Percentiles rank a stretch among this genome's conserved stretches.
These are phyloP conservation scores for Apistogramma diplotaenia DNA, from an alignment of 2,113 vertebrate species.

Conservation along the genomic window DNA sequence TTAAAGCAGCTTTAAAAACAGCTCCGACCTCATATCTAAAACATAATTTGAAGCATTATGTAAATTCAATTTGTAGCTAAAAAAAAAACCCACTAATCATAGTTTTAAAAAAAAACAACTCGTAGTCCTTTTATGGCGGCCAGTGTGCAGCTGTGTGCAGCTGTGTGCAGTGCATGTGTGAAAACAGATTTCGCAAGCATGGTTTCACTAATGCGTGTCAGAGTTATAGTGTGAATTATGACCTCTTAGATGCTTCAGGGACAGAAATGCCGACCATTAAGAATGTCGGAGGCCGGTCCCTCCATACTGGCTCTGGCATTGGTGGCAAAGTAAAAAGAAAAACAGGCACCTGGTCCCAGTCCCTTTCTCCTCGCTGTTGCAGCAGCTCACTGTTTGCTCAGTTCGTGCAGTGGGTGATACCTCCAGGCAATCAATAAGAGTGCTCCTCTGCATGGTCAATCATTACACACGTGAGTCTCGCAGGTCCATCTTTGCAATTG, in stretches of 20 bases:
- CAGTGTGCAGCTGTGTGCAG: background rate
- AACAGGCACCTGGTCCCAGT: background rate
- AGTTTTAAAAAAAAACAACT: background rate
- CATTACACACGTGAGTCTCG: background rate
- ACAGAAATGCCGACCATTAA: background rate
- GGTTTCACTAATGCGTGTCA: background rate
- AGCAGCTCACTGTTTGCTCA: slow-evolving; percentile 3
- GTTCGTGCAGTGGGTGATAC: slow-evolving; percentile 8
- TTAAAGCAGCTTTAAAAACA: background rate
- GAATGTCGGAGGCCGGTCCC: background rate
- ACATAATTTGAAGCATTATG: background rate
- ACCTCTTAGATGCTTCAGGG: background rate
- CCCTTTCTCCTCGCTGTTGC: background rate
- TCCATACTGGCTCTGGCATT: background rate
- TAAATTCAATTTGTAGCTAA: background rate
- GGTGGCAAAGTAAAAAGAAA: background rate
- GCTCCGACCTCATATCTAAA: background rate
- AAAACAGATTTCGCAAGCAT: background rate
- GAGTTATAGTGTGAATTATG: background rate
- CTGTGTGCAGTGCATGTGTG: background rate
- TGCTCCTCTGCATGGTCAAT: slow-evolving; percentile 1
- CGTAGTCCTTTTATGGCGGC: background rate
- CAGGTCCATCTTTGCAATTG: background rate
- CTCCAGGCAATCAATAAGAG: slow-evolving; percentile 17
- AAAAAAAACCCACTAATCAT: no score